phyloP scores from a whole-genome alignment of 2,888 invertebrate species.

The Noctua janthina region DNA sequence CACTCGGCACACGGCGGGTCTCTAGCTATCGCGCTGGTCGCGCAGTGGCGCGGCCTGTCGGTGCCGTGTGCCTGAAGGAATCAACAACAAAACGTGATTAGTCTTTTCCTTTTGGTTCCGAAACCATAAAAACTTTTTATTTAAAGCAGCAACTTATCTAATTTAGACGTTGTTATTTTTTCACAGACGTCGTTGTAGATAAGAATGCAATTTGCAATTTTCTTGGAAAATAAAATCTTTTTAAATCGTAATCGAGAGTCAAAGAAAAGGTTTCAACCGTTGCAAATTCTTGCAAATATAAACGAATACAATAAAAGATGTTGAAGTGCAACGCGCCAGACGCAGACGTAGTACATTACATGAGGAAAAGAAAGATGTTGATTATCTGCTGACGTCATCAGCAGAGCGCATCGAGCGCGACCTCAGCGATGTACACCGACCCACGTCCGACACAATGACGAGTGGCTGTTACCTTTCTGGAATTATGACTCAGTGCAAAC shows the following conservation, averaged over 20 bases:
- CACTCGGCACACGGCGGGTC: neutral
- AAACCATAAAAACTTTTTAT: neutral
- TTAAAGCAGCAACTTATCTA: neutral
- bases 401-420: neutral
- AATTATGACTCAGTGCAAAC: neutral
- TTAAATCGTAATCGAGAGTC: neutral
- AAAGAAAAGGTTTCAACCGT: neutral
- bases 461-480: neutral
- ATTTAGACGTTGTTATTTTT: neutral
- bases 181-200: neutral
- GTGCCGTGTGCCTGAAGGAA: neutral
- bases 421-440: neutral
- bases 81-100: neutral
- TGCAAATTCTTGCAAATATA: neutral
- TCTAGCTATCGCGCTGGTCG: neutral
- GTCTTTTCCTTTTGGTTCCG: neutral
- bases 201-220: neutral
- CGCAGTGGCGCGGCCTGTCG: neutral
- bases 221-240: neutral
- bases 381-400: conserved; percentile 11
- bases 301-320: neutral
- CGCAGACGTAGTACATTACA: neutral
- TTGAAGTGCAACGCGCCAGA: neutral
- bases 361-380: neutral
- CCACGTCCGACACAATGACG: neutral